Evolutionary conservation across 2,797 vertebrate species (phyloP), one percentile per base, ranked within the genome.

Genomic region (Bradypodion pumilum): DNA sequence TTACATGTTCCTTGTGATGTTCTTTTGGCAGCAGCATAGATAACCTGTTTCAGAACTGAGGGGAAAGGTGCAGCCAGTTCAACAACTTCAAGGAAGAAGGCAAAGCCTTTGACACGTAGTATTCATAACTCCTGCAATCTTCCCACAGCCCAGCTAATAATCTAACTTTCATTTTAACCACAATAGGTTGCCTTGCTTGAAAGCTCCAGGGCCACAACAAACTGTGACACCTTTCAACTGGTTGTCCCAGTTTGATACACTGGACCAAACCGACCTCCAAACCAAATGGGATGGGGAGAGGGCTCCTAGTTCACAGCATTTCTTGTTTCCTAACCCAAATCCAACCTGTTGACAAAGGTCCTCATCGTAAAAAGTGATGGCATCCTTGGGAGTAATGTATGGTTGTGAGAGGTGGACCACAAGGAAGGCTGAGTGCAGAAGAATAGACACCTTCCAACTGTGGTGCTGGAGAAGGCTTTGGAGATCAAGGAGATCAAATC

Each of bases 1-100:
- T 88, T 92, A 86, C 90, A 92, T 92, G 91, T 91, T 93, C 90
- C 90, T 89, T 86, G 84, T 52, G 84, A 92, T 75, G 82, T 74
- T 75, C 1, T 7, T 32, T 87, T 93, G 91, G 87, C 93, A 83
- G 87, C 69, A 65, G 83, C 23, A 59, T 16, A 40, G 75, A 90
- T 87, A 92, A 87, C 80, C 80, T 89, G 89, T 89, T 92, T 88
- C 60, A 63, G 86, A n/a, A 81, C 77, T 6, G 7, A 65, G 83
- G 88, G 80, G 82, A 88, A 87, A 88, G 91, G 90, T 91, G 85
- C 62, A 75, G 85, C 82, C 80, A 66, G 78, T 68, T 86, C 70
- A 37, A 74, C 6, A 25, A 15, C 8, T 32, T 59, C 35, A 19
- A 65, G 88, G 82, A 88, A 80, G 60, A 83, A 90, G 81, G 29